phyloP scores from a whole-genome alignment of 2,888 invertebrate species.

The Ophioninae sp. region DNA sequence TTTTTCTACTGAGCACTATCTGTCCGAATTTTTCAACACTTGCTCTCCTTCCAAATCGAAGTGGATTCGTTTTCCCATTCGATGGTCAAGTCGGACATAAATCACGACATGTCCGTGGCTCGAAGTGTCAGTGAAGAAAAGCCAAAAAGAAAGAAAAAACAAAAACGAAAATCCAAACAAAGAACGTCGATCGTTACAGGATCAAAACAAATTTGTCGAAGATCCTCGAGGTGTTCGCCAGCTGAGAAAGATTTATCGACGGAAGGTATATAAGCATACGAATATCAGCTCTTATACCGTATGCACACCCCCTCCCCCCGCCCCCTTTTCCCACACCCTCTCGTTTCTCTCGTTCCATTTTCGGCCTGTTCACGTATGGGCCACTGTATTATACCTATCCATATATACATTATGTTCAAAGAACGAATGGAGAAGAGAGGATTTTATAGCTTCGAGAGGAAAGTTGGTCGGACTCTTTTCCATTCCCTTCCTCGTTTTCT shows the following conservation, averaged over 20 bases:
- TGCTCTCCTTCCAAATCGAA: neutral
- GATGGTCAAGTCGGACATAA: neutral
- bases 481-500: slow-evolving; percentile 23
- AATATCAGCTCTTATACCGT: slow-evolving; percentile 2
- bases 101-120: neutral
- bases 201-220: slow-evolving; percentile 61
- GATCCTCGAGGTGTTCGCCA: slow-evolving; percentile 30
- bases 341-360: slow-evolving; percentile 15
- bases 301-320: slow-evolving; percentile 25
- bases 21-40: neutral
- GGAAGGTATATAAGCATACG: neutral
- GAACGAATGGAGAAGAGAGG: slow-evolving; percentile 41
- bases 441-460: slow-evolving; percentile 52
- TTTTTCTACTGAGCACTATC: neutral
- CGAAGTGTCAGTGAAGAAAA: neutral
- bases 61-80: neutral
- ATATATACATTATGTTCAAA: slow-evolving; percentile 18
- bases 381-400: slow-evolving; percentile 13
- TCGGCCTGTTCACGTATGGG: slow-evolving; percentile 28
- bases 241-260: slow-evolving; percentile 56
- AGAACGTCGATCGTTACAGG: slow-evolving; percentile 51
- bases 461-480: slow-evolving; percentile 48
- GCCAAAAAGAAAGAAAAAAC: neutral
- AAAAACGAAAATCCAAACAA: slow-evolving; percentile 25
- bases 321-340: slow-evolving; percentile 20